Base-by-base conservation (phyloP, 2,113 vertebrate species). In the Pomatorhinus ruficollis region DNA sequence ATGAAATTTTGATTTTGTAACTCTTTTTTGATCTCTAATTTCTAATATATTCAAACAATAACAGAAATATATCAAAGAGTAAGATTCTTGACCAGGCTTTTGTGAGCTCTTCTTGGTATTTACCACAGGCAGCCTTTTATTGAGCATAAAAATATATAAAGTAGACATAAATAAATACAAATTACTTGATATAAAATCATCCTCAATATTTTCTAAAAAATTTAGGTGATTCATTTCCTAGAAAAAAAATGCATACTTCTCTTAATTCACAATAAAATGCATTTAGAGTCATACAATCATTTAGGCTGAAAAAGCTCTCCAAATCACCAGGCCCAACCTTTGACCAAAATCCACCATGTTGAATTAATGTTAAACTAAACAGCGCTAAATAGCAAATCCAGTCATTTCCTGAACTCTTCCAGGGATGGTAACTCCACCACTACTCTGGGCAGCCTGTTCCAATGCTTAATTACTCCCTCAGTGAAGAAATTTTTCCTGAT, bases 301-400 rank as follows among this genome's bases (percentile, higher is more conserved):
- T 45, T 37, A 63, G 11, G 8, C 13, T 45, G 33, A 11, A 44
- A 44, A 37, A 71, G 12, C 42, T 21, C 33, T 53, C 25, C 21
- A 61, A 53, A 22, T 7, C 6, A 44, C 6, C 8, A 21, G 60
- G 39, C 10, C 13, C 21, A 72, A 53, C 22, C 5, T 37, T 37
- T 53, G 39, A 45, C 33, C 39, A 63, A 53, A 61, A 44, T 25
- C 17, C 33, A 44, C 13, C 37, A 37, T 21, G 21, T 20, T 11
- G 53, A 25, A n/a, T 3, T 37, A 71, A 44, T 25, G 23, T 60
- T 37, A 27, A 39, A 27, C 17, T 18, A 61, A 59, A 59, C 24
- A 53, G 25, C 0, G 0, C 10, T 61, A 61, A 21, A 52, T 13
- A 8, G 10, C 11, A 2, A 35, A 60, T 63, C 21, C 25, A 30